Conservation (phyloP, 1,140 invertebrate genomes). For the Homalodisca vitripennis region DNA sequence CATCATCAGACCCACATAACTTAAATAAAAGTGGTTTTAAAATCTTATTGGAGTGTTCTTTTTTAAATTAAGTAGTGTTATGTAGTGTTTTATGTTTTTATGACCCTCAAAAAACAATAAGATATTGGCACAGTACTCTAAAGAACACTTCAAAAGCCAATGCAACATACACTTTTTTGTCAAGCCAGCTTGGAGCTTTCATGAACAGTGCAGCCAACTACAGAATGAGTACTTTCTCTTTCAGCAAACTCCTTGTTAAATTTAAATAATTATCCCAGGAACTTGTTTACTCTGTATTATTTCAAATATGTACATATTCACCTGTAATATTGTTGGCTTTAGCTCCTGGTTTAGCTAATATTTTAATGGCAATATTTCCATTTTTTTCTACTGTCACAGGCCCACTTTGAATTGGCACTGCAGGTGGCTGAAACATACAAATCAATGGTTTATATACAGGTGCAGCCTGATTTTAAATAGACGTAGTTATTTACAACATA, state of each 20-base stretch:
- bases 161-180: not conserved
- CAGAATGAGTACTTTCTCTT: not conserved
- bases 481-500: not conserved
- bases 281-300: no score
- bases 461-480: not conserved
- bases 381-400: conserved; percentile 57
- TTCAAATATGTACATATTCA: no score
- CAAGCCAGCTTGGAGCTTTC: not conserved
- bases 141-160: not conserved
- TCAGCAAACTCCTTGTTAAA: not conserved
- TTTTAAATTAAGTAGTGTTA: no score
- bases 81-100: no score
- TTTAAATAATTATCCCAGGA: not conserved
- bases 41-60: no score
- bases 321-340: conserved; percentile 71
- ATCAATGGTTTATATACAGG: not conserved
- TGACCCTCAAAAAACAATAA: no score
- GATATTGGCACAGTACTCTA: no score
- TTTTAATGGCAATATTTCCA: conserved; percentile 62
- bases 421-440: not conserved
- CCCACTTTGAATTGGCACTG: not conserved
- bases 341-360: conserved; percentile 74
- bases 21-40: no score
- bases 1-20: no score
- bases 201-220: not conserved